Evolutionary conservation across 2,113 vertebrate species (phyloP).

Genomic region (Hippocampus comes): DNA sequence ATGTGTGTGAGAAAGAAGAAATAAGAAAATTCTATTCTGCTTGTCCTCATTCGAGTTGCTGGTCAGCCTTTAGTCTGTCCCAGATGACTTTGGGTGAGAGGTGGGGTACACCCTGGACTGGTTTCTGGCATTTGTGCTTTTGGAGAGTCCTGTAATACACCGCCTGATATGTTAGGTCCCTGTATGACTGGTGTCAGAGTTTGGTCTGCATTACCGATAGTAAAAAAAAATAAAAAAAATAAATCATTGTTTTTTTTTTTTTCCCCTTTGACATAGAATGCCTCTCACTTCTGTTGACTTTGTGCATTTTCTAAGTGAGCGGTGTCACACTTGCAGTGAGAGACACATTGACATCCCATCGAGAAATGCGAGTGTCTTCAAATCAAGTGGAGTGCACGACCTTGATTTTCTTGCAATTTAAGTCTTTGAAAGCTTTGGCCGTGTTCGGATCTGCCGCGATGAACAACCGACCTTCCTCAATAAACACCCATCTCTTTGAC

Average conservation of each 20-base stretch:
- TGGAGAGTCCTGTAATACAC: too few relatives aligned
- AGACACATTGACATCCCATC: constrained; percentile 12
- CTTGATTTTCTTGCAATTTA: constrained; percentile 22
- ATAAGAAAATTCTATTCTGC: too few relatives aligned
- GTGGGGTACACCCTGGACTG: too few relatives aligned
- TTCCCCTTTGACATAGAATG: not conserved
- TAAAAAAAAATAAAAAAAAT: constrained; percentile 46
- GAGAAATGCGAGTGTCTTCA: constrained; percentile 18
- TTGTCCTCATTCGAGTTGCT: too few relatives aligned
- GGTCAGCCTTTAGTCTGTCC: too few relatives aligned
- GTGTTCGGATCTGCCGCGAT: not conserved
- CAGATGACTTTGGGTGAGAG: too few relatives aligned
- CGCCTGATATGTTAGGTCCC: too few relatives aligned
- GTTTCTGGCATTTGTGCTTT: too few relatives aligned
- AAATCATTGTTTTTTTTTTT: constrained; percentile 14
- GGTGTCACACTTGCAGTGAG: not conserved
- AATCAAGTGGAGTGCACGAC: constrained; percentile 2
- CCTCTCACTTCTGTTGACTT: not conserved
- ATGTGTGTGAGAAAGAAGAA: too few relatives aligned
- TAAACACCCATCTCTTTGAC: constrained; percentile 5
- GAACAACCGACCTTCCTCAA: constrained; percentile 21
- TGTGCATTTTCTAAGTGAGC: not conserved
- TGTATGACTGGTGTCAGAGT: too few relatives aligned
- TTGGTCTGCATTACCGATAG: too few relatives aligned
- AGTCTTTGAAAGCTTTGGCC: not conserved